Conservation (phyloP, 2,888 invertebrate species). For the Himalopsyche tibetana region DNA sequence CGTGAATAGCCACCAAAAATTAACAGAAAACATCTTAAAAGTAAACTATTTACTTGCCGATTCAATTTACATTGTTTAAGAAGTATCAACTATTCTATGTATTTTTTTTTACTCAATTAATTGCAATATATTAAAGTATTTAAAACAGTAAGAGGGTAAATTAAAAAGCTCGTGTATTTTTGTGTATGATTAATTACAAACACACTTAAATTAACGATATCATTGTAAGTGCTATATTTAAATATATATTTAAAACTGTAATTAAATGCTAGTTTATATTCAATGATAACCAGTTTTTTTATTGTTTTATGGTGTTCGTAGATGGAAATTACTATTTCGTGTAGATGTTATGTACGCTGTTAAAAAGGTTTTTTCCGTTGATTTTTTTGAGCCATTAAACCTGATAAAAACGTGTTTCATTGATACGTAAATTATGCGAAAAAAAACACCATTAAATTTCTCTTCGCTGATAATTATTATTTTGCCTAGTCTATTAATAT, state of each 20-base stretch:
- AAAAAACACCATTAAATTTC: not conserved
- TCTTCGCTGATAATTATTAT: not conserved
- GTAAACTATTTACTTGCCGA: not conserved
- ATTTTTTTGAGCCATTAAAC: not conserved
- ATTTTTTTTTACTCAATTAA: not conserved
- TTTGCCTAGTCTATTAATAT: not conserved
- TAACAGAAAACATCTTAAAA: no score
- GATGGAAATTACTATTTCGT: conserved; percentile 17
- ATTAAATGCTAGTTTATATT: not conserved
- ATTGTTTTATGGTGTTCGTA: not conserved
- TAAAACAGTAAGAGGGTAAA: not conserved
- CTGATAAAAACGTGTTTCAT: not conserved
- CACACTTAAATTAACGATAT: not conserved
- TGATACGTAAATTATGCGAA: not conserved
- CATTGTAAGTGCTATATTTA: not conserved
- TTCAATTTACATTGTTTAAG: not conserved
- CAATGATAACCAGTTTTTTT: conserved; percentile 21
- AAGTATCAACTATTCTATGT: not conserved
- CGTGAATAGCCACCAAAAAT: no score
- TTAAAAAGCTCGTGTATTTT: not conserved
- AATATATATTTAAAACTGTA: not conserved
- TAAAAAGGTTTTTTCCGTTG: not conserved
- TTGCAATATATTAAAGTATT: not conserved
- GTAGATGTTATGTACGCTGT: not conserved
- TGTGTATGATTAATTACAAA: not conserved